Evolutionary conservation across 2,888 invertebrate species (phyloP).

Genomic region (Epinotia ramella): DNA sequence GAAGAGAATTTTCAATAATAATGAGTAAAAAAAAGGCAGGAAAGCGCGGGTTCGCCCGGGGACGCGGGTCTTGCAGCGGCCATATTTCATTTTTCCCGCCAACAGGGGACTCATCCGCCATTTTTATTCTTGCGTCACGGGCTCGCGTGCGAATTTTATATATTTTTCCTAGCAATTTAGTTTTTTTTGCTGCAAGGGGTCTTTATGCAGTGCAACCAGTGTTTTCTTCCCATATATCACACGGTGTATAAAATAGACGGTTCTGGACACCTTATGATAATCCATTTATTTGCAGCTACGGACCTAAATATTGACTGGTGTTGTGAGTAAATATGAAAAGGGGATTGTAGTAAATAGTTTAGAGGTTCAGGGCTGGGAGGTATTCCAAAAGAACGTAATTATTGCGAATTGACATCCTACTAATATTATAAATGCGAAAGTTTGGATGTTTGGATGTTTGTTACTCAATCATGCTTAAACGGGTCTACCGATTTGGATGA

Average conservation of each 20-base stretch:
- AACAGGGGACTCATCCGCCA: constrained; percentile 65
- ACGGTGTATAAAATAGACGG: constrained; percentile 39
- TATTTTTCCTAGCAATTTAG: constrained; percentile 51
- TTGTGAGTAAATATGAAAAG: constrained; percentile 21
- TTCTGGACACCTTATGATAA: constrained; percentile 34
- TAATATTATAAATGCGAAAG: no score
- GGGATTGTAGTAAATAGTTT: neutral
- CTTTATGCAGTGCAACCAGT: constrained; percentile 41
- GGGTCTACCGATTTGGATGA: no score
- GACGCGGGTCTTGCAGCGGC: constrained; percentile 60
- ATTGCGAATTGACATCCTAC: neutral
- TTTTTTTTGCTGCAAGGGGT: constrained; percentile 41
- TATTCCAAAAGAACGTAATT: neutral
- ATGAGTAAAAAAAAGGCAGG: constrained; percentile 48
- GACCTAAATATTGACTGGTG: constrained; percentile 30
- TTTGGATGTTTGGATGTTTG: no score
- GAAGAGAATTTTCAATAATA: constrained; percentile 49
- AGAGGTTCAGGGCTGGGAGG: neutral
- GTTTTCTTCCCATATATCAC: constrained; percentile 37
- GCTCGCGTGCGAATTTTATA: constrained; percentile 59
- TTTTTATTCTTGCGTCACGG: constrained; percentile 65
- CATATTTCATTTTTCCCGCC: constrained; percentile 75
- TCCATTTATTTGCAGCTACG: constrained; percentile 34
- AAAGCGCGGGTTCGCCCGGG: constrained; percentile 36
- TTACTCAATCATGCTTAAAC: no score